These are phyloP conservation scores for Hippocampus guttulatus DNA, from an alignment of 2,113 vertebrate genomes.

Conservation along the genomic window DNA sequence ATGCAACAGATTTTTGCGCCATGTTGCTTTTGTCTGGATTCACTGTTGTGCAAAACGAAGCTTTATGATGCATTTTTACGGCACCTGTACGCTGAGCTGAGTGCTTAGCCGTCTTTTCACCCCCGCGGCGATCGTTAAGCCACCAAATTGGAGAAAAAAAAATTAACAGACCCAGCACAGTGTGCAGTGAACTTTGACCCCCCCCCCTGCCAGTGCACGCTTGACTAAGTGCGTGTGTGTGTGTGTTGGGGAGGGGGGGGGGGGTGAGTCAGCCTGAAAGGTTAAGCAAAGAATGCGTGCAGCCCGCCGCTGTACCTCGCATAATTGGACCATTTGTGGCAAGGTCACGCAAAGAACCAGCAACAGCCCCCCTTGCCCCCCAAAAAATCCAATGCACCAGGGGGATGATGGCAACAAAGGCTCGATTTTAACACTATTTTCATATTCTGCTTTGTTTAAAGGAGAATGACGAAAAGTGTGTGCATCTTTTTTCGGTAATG, in stretches of 20 bases:
- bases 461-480: background rate
- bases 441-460: background rate
- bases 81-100: conserved; percentile 30
- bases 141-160: conserved; percentile 45
- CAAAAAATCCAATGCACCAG: conserved; percentile 7
- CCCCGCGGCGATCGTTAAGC: conserved; percentile 41
- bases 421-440: background rate
- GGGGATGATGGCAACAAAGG: background rate
- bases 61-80: conserved; percentile 39
- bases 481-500: background rate
- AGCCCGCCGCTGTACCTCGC: conserved; percentile 43
- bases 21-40: conserved; percentile 3
- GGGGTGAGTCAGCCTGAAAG: conserved; percentile 38
- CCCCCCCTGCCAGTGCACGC: conserved; percentile 36
- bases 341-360: conserved; percentile 46
- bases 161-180: conserved; percentile 29
- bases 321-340: conserved; percentile 67
- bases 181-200: conserved; percentile 50
- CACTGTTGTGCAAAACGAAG: background rate
- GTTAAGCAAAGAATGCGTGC: conserved; percentile 64
- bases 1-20: background rate
- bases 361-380: background rate
- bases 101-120: conserved; percentile 8
- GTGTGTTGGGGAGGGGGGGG: background rate
- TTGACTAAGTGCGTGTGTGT: conserved; percentile 42